Evolutionary conservation across 1,140 invertebrate species (phyloP), one percentile per base, ranked within the genome.

Genomic region (Bathynomus jamesi): DNA sequence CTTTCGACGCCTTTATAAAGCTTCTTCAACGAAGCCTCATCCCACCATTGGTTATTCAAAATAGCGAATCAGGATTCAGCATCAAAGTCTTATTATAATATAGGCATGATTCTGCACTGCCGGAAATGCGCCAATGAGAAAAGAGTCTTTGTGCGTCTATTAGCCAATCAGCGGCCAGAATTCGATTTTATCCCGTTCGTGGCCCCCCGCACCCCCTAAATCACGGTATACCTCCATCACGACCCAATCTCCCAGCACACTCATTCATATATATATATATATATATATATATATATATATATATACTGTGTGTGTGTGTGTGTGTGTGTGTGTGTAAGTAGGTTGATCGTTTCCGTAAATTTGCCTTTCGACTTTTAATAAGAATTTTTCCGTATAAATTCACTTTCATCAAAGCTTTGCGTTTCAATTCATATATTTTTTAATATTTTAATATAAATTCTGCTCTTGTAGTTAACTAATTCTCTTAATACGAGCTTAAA

Each of bases 231-330:
- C 32, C 32, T 40, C 7, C 7, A 40, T 40, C 32, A 40, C 32
- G 32, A 40, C 17, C 17, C 32, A 40, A 40, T 40, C 32, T 40
- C 32, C 32, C 32, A 27, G 5, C n/a, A 28, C 28, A 10, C 4
- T 5, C 10, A 64, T 64, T 24, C 25, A 64, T 27, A 64, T 21
- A 63, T 7, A 28, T 63, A 21, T 63, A 21, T 63, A 63, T 63
- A 21, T 63, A 63, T 63, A 25, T 63, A 63, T 63, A 21, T 63
- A 63, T 63, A 63, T 63, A 63, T 21, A 63, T 63, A 63, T 63
- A 40, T 40, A 40, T 40, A 40, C 17, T 8, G 28, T 63, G 28
- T 63, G 27, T 63, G 27, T 4, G 24, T 62, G 24, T 62, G 10
- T 62, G 24, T 62, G 24, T 62, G 24, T 62, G 24, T 62, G 24